phyloP scores from a whole-genome alignment of 2,888 invertebrate species.

The Onchidella celtica region DNA sequence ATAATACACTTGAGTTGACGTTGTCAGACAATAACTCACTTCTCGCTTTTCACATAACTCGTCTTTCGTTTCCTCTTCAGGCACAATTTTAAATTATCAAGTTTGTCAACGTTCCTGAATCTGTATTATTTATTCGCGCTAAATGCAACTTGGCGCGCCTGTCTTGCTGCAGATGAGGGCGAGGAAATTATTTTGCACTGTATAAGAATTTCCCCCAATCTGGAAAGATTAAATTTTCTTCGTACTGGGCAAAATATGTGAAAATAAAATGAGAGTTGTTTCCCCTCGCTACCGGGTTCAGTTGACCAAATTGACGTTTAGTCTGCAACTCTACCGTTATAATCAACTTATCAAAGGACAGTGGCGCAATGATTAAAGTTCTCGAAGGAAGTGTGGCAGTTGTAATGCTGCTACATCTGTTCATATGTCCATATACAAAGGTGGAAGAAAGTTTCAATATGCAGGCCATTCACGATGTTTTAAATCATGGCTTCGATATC shows the following conservation, averaged over 20 bases:
- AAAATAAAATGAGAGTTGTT: conserved; percentile 18
- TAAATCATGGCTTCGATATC: conserved; percentile 87
- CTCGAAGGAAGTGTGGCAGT: conserved; percentile 38
- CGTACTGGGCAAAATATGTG: neutral
- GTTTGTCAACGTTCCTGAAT: too few species aligned
- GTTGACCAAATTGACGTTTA: neutral
- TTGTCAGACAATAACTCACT: too few species aligned
- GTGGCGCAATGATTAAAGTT: conserved; percentile 9
- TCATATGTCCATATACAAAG: conserved; percentile 97
- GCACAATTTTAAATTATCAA: too few species aligned
- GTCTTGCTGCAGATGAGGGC: too few species aligned
- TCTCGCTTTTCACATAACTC: too few species aligned
- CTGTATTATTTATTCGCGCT: too few species aligned
- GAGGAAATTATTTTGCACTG: too few species aligned
- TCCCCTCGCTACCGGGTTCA: neutral
- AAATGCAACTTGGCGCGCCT: too few species aligned
- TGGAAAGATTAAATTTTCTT: neutral
- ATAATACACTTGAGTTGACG: too few species aligned
- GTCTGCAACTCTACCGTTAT: neutral
- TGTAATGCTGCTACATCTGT: conserved; percentile 80
- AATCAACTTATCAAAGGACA: neutral
- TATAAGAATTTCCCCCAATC: neutral
- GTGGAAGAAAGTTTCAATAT: conserved; percentile 99
- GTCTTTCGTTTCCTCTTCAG: too few species aligned
- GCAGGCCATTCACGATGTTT: conserved; percentile 98